Evolutionary conservation across 2,888 invertebrate genomes (phyloP).

Genomic region (Dioctria rufipes): DNA sequence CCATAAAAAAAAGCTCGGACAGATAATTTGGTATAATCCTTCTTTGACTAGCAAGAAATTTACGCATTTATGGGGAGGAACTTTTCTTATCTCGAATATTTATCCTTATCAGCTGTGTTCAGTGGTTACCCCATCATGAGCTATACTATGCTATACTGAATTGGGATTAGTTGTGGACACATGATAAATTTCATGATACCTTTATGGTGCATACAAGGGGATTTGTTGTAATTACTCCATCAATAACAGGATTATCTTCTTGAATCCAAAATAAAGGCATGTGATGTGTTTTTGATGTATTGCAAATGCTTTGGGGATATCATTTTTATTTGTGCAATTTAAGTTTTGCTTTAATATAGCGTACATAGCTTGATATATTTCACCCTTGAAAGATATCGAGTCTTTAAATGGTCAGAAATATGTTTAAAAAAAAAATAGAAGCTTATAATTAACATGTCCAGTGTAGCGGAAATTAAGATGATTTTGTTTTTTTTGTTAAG

Average conservation of each 20-base stretch:
- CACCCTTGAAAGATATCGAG: no score
- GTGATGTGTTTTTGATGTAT: conserved; percentile 5
- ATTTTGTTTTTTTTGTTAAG: no score
- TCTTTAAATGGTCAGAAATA: no score
- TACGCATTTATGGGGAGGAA: conserved; percentile 10
- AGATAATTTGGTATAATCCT: conserved; percentile 50
- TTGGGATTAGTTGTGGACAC: conserved; percentile 46
- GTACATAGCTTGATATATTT: no score
- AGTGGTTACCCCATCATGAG: conserved; percentile 24
- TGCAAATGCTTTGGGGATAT: neutral
- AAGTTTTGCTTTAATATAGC: no score
- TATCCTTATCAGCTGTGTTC: conserved; percentile 42
- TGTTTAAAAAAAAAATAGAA: no score
- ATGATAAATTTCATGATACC: conserved; percentile 52
- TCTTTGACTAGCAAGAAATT: conserved; percentile 41
- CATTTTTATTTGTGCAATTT: no score
- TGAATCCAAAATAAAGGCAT: conserved; percentile 6
- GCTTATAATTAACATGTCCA: no score
- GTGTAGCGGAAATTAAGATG: no score
- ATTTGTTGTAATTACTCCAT: conserved; percentile 51
- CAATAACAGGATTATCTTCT: conserved; percentile 51
- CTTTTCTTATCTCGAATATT: conserved; percentile 35
- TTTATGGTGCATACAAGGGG: conserved; percentile 18
- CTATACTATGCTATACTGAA: conserved; percentile 20
- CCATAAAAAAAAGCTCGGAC: neutral